A percentile compares a stretch with the other conserved stretches of the same genome.
Evolutionary conservation across 2,888 invertebrate species (phyloP).

Genomic region (Coenonympha glycerion): DNA sequence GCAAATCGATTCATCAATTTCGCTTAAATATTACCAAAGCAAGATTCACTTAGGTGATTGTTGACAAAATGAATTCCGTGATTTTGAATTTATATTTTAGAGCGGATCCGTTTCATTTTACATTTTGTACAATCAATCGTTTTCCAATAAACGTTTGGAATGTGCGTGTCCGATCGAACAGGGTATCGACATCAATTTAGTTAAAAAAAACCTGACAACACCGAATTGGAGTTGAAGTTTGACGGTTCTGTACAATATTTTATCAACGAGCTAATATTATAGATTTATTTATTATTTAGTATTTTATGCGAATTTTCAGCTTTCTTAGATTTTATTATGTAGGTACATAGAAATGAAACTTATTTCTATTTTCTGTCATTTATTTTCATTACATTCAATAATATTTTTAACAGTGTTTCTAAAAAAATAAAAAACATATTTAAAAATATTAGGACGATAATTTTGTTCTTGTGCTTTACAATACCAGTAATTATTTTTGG

Average conservation of each 20-base stretch:
- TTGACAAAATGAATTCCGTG: neutral
- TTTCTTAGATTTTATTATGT: too few relatives aligned
- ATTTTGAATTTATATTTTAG: neutral
- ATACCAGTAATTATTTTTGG: too few relatives aligned
- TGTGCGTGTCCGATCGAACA: constrained; percentile 63
- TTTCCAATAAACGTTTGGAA: constrained; percentile 55
- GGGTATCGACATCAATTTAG: constrained; percentile 36
- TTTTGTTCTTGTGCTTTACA: too few relatives aligned
- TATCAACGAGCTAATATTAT: too few relatives aligned
- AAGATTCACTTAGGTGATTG: constrained; percentile 3
- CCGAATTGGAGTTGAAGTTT: neutral
- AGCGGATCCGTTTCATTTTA: constrained; percentile 33
- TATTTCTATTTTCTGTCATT: too few relatives aligned
- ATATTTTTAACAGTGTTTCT: too few relatives aligned
- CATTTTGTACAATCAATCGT: constrained; percentile 43
- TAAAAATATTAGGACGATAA: too few relatives aligned
- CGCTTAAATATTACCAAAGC: neutral
- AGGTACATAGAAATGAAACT: too few relatives aligned
- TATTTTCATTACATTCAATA: too few relatives aligned
- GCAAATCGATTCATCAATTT: constrained; percentile 4
- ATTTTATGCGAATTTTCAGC: too few relatives aligned
- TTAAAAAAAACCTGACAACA: constrained; percentile 34
- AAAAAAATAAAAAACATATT: too few relatives aligned
- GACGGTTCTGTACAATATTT: neutral
- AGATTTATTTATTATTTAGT: too few relatives aligned